A percentile compares a stretch with the other conserved stretches of the same genome.
phyloP scores from a whole-genome alignment of 2,888 invertebrate species.

The Latheticus oryzae region DNA sequence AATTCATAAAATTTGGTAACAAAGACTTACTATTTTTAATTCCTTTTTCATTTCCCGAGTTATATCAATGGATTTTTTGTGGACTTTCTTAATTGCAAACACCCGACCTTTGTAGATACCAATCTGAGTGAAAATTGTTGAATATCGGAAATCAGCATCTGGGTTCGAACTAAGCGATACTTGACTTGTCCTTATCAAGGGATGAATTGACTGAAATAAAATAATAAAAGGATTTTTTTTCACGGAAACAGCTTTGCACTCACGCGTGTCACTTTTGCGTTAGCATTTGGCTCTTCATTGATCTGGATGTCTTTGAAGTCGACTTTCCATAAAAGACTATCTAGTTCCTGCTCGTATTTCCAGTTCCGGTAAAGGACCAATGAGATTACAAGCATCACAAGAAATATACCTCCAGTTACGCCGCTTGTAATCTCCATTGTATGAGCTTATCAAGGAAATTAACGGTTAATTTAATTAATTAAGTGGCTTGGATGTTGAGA shows the following conservation, averaged over 20 bases:
- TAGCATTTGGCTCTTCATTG: slow-evolving; percentile 70
- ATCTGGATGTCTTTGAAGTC: slow-evolving; percentile 90
- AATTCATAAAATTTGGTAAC: slow-evolving; percentile 1
- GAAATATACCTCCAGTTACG: slow-evolving; percentile 80
- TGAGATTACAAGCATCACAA: slow-evolving; percentile 78
- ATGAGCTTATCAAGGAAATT: slow-evolving; percentile 69
- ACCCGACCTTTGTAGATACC: slow-evolving; percentile 89
- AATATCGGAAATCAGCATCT: slow-evolving; percentile 89
- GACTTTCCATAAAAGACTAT: slow-evolving; percentile 93
- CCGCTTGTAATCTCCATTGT: slow-evolving; percentile 86
- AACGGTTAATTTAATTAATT: slow-evolving; percentile 13
- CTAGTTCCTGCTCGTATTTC: slow-evolving; percentile 93
- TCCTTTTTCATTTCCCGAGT: slow-evolving; percentile 93
- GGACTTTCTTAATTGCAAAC: slow-evolving; percentile 87
- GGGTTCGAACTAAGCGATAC: slow-evolving; percentile 93
- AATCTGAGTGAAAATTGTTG: slow-evolving; percentile 90
- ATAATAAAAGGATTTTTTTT: background rate
- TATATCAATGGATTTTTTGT: slow-evolving; percentile 88
- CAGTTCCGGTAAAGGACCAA: slow-evolving; percentile 88
- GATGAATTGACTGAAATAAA: slow-evolving; percentile 68
- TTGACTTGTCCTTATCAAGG: slow-evolving; percentile 84
- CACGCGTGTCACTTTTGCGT: slow-evolving; percentile 62
- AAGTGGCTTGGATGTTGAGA: background rate
- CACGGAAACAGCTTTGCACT: too few relatives aligned
- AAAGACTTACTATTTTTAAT: slow-evolving; percentile 78